Percentiles rank a stretch among this genome's conserved stretches.
Evolutionary conservation across 2,797 vertebrate species (phyloP).

Genomic region (Sebastes vulpes): DNA sequence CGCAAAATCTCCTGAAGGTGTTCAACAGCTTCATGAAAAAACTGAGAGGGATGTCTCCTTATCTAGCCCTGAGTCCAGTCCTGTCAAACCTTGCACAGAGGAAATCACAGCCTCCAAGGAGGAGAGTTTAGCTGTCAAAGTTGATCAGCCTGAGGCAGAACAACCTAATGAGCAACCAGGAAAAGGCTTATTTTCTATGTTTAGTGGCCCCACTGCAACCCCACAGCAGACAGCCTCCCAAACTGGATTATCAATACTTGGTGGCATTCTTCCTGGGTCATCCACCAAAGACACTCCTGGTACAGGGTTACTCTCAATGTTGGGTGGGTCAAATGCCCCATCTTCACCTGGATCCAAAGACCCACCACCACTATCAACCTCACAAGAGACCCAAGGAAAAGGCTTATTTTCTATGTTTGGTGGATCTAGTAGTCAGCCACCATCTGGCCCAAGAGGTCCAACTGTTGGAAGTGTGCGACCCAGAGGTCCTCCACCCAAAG

Average conservation of each 20-base stretch:
- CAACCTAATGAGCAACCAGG: constrained; percentile 68
- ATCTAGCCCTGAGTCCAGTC: constrained; percentile 25
- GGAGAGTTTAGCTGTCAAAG: constrained; percentile 34
- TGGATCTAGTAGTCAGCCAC: constrained; percentile 70
- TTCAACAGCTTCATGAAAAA: constrained; percentile 24
- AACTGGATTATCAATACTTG: constrained; percentile 80
- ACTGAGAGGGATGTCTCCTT: constrained; percentile 9
- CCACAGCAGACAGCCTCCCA: constrained; percentile 59
- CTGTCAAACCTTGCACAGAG: constrained; percentile 29
- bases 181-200: constrained; percentile 80
- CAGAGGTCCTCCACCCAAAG: constrained; percentile 73
- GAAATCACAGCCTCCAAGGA: constrained; percentile 43
- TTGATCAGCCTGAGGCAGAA: constrained; percentile 64
- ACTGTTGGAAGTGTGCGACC: constrained; percentile 34
- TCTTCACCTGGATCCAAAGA: constrained; percentile 60
- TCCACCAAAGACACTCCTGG: constrained; percentile 81
- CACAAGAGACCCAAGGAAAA: constrained; percentile 77
- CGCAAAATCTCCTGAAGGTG: constrained; percentile 16
- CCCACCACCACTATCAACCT: constrained; percentile 19
- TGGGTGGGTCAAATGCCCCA: constrained; percentile 81
- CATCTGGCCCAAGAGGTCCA: constrained; percentile 58
- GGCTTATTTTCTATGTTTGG: constrained; percentile 84
- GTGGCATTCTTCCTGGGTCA: constrained; percentile 83
- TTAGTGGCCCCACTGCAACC: constrained; percentile 62
- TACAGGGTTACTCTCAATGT: constrained; percentile 90